phyloP scores from a whole-genome alignment of 2,888 invertebrate genomes.

The Drosophila tanythrix region DNA sequence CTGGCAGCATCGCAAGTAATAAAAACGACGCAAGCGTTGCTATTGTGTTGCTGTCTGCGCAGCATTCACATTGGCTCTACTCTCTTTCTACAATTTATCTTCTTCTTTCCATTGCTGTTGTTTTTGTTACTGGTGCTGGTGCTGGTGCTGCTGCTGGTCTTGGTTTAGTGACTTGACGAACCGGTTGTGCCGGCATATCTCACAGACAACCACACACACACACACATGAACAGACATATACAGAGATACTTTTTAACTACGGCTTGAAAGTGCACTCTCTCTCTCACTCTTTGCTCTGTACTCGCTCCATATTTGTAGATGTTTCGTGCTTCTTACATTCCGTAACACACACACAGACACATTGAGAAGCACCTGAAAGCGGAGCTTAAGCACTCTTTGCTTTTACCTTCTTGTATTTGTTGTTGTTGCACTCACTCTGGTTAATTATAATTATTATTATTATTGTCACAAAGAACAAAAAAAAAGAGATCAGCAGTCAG shows the following conservation, averaged over 20 bases:
- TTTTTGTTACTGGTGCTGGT: conserved; percentile 32
- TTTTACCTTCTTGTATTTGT: conserved; percentile 60
- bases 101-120: conserved; percentile 17
- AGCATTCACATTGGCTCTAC: conserved; percentile 56
- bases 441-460: conserved; percentile 23
- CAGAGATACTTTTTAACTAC: conserved; percentile 50
- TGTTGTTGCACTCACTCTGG: conserved; percentile 21
- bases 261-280: conserved; percentile 53
- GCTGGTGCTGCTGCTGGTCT: conserved; percentile 36
- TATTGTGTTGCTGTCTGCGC: conserved; percentile 23
- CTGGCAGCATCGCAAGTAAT: conserved; percentile 23
- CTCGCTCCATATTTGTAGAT: conserved; percentile 59
- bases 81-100: conserved; percentile 16
- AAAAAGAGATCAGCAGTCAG: conserved; percentile 34
- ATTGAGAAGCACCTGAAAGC: conserved; percentile 35
- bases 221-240: conserved; percentile 33
- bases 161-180: conserved; percentile 70
- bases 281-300: conserved; percentile 24
- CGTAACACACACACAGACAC: conserved; percentile 22
- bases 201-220: conserved; percentile 13
- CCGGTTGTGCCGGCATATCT: conserved; percentile 80
- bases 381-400: conserved; percentile 50
- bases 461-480: conserved; percentile 19
- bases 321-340: conserved; percentile 46
- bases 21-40: conserved; percentile 16